Evolutionary conservation across 2,888 invertebrate genomes (phyloP).

Genomic region (Sthenelais limicola): DNA sequence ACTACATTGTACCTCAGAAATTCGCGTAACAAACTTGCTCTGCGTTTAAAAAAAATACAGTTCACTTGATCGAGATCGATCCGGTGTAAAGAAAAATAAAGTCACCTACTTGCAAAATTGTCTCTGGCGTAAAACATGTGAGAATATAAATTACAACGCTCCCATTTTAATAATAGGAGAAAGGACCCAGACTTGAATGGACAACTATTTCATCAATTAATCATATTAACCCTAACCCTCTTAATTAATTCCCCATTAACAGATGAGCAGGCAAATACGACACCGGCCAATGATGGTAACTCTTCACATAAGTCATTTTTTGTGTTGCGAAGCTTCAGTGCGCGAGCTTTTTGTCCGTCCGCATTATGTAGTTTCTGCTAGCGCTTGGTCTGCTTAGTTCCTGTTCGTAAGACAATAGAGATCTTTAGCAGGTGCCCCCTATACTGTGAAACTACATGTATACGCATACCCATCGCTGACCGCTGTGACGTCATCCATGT

Average conservation of each 20-base stretch:
- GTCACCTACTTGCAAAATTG: neutral
- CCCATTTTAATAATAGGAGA: neutral
- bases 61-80: no score
- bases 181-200: neutral
- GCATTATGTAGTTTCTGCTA: neutral
- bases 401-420: no score
- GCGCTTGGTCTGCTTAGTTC: neutral
- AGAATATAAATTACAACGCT: neutral
- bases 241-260: constrained; percentile 24
- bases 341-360: constrained; percentile 16
- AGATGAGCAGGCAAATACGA: constrained; percentile 11
- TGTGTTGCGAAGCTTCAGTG: constrained; percentile 14
- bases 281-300: constrained; percentile 23
- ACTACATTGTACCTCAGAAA: no score
- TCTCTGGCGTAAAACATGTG: neutral
- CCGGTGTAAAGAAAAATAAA: no score
- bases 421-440: no score
- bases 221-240: constrained; percentile 12
- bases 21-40: no score
- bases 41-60: no score
- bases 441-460: no score
- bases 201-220: neutral
- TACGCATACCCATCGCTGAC: no score
- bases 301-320: neutral
- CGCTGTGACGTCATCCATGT: no score